phyloP scores from a whole-genome alignment of 37 sponge, comb jelly and placozoan genomes.

The Haliclona indistincta region DNA sequence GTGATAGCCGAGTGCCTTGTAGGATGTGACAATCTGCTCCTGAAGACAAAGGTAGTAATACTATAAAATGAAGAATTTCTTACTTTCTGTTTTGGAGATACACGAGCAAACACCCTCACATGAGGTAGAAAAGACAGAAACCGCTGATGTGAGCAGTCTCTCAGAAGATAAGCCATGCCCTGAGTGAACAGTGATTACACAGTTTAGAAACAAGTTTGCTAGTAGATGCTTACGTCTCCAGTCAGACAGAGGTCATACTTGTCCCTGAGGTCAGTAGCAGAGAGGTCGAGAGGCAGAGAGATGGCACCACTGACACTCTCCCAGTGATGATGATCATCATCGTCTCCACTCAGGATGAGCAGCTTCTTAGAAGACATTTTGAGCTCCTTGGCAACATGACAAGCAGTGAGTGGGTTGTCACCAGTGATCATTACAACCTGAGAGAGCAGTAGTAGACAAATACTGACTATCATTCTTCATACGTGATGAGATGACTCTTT shows the following conservation, averaged over 20 bases:
- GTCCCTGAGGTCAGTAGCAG: constrained; percentile 26
- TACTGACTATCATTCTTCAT: neutral
- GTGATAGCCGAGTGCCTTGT: constrained; percentile 57
- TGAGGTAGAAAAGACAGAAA: constrained; percentile 63
- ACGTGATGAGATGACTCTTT: constrained; percentile 88
- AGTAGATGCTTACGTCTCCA: constrained; percentile 77
- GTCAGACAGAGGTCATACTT: constrained; percentile 89
- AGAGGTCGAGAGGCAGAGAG: constrained; percentile 19
- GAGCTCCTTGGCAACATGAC: constrained; percentile 94
- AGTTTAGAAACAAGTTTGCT: neutral
- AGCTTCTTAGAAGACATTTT: constrained; percentile 60
- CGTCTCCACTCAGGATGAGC: constrained; percentile 44
- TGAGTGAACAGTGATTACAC: constrained; percentile 1
- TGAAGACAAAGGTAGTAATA: neutral
- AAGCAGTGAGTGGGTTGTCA: constrained; percentile 97
- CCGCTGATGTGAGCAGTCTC: neutral
- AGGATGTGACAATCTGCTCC: constrained; percentile 82
- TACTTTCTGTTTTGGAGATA: constrained; percentile 96
- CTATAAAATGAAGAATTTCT: neutral
- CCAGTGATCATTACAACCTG: constrained; percentile 98
- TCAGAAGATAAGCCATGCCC: constrained; percentile 59
- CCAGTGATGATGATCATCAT: constrained; percentile 74
- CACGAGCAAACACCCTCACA: constrained; percentile 92
- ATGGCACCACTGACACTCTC: constrained; percentile 56
- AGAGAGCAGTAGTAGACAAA: neutral